Percentiles rank a stretch among this genome's conserved stretches.
Conservation (phyloP, 2,888 invertebrate species). For the Operophtera brumata region DNA sequence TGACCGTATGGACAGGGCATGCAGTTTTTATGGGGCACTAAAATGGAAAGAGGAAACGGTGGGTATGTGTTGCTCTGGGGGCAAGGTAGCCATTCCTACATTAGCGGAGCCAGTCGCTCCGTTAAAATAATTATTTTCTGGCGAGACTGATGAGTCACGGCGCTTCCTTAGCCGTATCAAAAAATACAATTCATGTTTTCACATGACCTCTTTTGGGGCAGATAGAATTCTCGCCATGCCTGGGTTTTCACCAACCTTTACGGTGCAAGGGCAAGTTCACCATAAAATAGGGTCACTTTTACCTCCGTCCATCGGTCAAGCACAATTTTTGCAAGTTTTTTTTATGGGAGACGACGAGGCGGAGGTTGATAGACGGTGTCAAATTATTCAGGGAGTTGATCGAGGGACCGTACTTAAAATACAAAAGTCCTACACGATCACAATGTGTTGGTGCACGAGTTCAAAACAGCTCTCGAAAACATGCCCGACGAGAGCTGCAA, state of each 20-base stretch:
- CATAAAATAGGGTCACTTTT: conserved; percentile 6
- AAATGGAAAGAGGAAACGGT: conserved; percentile 43
- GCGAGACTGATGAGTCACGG: conserved; percentile 35
- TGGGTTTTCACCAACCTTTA: conserved; percentile 18
- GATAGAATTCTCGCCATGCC: conserved; percentile 18
- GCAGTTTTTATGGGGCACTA: not conserved
- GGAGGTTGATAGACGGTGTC: conserved; percentile 33
- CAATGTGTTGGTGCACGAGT: conserved; percentile 37
- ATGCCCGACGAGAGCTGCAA: conserved; percentile 37
- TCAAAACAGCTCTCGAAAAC: conserved; percentile 41
- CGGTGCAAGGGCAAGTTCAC: conserved; percentile 28
- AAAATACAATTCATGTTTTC: conserved; percentile 43
- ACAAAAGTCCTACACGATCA: conserved; percentile 37
- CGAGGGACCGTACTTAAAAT: conserved; percentile 37
- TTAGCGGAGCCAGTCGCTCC: conserved; percentile 50
- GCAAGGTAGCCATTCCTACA: conserved; percentile 53
- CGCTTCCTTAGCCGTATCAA: conserved; percentile 40
- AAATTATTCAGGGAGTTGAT: conserved; percentile 34
- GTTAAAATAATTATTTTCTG: conserved; percentile 36
- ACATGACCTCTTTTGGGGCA: conserved; percentile 44
- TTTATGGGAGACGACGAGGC: conserved; percentile 39
- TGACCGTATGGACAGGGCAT: not conserved
- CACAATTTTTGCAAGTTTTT: conserved; percentile 33
- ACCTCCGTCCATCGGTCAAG: not conserved
- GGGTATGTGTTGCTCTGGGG: conserved; percentile 55